Conservation (phyloP, 2,888 invertebrate species). For the Plebejus argus region DNA sequence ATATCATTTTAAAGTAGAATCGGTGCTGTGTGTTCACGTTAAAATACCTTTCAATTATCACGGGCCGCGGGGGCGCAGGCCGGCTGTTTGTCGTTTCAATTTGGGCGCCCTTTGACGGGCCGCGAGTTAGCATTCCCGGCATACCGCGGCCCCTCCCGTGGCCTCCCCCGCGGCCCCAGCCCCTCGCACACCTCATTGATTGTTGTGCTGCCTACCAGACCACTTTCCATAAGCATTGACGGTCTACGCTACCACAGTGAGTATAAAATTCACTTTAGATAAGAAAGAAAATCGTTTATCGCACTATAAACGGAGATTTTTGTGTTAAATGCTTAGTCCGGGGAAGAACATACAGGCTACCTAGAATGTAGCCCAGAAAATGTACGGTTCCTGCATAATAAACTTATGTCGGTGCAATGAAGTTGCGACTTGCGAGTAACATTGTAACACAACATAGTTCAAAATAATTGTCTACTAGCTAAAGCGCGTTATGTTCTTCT, state of each 20-base stretch:
- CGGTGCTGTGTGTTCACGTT: neutral
- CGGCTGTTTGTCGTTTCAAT: slow-evolving; percentile 73
- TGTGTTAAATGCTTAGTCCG: too few species aligned
- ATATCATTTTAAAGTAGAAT: neutral
- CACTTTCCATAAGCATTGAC: neutral
- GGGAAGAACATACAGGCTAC: neutral
- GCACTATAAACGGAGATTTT: too few species aligned
- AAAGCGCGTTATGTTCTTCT: too few species aligned
- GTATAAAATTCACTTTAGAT: too few species aligned
- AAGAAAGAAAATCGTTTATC: too few species aligned
- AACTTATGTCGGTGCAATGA: neutral
- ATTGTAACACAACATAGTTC: neutral
- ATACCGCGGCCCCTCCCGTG: slow-evolving; percentile 56
- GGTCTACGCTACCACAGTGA: neutral
- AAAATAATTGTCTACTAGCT: neutral
- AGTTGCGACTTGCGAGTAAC: neutral
- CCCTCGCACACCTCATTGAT: slow-evolving; percentile 49
- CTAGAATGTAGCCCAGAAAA: neutral
- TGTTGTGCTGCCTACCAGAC: slow-evolving; percentile 39
- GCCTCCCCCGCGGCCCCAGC: slow-evolving; percentile 39
- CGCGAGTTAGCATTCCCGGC: slow-evolving; percentile 68
- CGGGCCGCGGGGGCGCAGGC: slow-evolving; percentile 44
- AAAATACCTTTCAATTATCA: slow-evolving; percentile 58
- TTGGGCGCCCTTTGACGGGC: slow-evolving; percentile 69
- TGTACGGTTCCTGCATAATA: neutral